Evolutionary conservation across 2,888 invertebrate species (phyloP), one percentile per base, ranked within the genome.

Genomic region (Zygogramma bicolorata): DNA sequence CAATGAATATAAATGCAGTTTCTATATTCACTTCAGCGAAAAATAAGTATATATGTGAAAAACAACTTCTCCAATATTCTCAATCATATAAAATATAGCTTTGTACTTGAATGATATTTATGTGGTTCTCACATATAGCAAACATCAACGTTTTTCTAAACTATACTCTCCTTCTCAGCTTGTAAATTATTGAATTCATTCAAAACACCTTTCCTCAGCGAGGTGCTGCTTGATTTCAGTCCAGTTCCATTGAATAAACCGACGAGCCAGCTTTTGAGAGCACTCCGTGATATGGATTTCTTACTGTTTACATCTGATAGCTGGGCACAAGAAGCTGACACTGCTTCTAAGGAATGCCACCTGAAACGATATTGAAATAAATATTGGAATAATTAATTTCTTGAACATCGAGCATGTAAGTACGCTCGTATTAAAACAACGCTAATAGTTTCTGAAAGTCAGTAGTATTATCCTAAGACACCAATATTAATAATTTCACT

Each of bases 341-440:
- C 90, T 77, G 92, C 91, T 87, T 95, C 95, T 65, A 95, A 88
- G 59, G 95, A 95, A 80, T 92, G 92, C 93, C 95, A 95, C 82
- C 93, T 84, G 71, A 70, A 81, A 80, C 25, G 59, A n/a, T n/a
- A n/a, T n/a, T n/a, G n/a, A n/a, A n/a, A n/a, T n/a, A n/a, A n/a
- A n/a, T n/a, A n/a, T n/a, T n/a, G n/a, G n/a, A n/a, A n/a, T n/a
- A n/a, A n/a, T n/a, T n/a, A n/a, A n/a, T n/a, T n/a, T n/a, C n/a
- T n/a, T n/a, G n/a, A n/a, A n/a, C n/a, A n/a, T n/a, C n/a, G n/a
- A n/a, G n/a, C n/a, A n/a, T n/a, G n/a, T n/a, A n/a, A n/a, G n/a
- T n/a, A n/a, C n/a, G n/a, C n/a, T n/a, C n/a, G n/a, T n/a, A n/a
- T n/a, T n/a, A n/a, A n/a, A n/a, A n/a, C n/a, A n/a, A n/a, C n/a